phyloP scores from a whole-genome alignment of 2,797 vertebrate genomes.

The Acanthiza pusilla region DNA sequence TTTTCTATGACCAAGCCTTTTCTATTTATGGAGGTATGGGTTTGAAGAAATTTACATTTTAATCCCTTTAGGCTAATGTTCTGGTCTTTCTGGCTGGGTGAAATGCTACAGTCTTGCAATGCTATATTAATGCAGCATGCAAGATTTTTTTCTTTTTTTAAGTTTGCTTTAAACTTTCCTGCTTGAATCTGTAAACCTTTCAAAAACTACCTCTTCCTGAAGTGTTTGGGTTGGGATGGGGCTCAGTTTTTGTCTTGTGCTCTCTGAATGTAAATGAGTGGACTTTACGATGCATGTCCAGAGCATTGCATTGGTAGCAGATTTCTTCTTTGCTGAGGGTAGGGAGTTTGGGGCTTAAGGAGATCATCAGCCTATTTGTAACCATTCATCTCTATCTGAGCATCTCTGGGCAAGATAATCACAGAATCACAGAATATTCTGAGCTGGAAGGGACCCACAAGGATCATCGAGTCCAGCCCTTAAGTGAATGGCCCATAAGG shows the following conservation, averaged over 20 bases:
- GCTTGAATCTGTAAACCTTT: not conserved
- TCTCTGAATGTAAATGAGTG: not conserved
- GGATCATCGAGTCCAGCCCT: not conserved
- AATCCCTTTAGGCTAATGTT: not conserved
- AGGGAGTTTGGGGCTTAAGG: not conserved
- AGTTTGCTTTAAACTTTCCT: not conserved
- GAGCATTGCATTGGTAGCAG: not conserved
- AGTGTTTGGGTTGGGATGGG: not conserved
- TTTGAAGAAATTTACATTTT: not conserved
- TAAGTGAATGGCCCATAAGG: not conserved
- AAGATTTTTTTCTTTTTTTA: not conserved
- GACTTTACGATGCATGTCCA: not conserved
- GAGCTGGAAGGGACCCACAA: not conserved
- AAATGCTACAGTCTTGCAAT: not conserved
- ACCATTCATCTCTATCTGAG: not conserved
- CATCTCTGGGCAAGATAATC: not conserved
- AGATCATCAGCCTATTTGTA: not conserved
- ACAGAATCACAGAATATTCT: not conserved
- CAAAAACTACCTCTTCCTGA: not conserved
- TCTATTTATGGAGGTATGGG: constrained; percentile 94
- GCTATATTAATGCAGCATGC: not conserved
- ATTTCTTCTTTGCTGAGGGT: not conserved
- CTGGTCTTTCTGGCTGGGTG: not conserved
- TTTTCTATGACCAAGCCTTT: constrained; percentile 98
- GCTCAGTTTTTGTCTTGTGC: not conserved